phyloP scores from a whole-genome alignment of 92 coral and sea anemone genomes.

The Diadumene lineata region DNA sequence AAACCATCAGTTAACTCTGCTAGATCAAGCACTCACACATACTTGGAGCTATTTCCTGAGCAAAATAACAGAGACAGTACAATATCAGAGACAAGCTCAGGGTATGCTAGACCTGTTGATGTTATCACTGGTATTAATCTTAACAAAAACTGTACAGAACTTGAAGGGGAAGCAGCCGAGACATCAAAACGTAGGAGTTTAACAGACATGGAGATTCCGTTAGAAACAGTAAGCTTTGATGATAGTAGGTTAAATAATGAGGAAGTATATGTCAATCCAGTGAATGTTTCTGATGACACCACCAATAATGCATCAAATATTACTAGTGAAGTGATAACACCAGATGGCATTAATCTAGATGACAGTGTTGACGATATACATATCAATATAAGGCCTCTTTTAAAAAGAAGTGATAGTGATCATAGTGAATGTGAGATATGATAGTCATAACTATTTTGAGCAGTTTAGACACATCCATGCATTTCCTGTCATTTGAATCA shows the following conservation, averaged over 20 bases:
- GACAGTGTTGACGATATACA: constrained; percentile 14
- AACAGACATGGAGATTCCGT: constrained; percentile 44
- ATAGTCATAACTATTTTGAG: neutral
- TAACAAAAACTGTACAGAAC: no score
- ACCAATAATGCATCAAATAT: neutral
- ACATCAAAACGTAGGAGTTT: constrained; percentile 32
- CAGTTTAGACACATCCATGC: no score
- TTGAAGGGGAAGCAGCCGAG: no score
- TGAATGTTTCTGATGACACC: constrained; percentile 19
- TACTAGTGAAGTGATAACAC: no score
- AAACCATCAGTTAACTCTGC: constrained; percentile 45
- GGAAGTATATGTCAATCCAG: constrained; percentile 39
- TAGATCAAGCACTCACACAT: constrained; percentile 70
- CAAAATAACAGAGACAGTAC: constrained; percentile 53
- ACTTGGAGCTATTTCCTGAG: constrained; percentile 62
- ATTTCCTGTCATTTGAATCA: no score
- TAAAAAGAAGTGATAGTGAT: constrained; percentile 20
- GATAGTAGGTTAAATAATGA: neutral
- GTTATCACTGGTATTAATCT: constrained; percentile 19
- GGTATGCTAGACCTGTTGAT: constrained; percentile 85
- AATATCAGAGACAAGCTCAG: constrained; percentile 86
- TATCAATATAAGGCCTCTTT: constrained; percentile 15
- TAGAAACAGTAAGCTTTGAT: constrained; percentile 26
- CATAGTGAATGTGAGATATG: constrained; percentile 25
- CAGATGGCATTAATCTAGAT: constrained; percentile 1